phyloP scores from a whole-genome alignment of 2,797 vertebrate genomes.

The Aulostomus chinensis region DNA sequence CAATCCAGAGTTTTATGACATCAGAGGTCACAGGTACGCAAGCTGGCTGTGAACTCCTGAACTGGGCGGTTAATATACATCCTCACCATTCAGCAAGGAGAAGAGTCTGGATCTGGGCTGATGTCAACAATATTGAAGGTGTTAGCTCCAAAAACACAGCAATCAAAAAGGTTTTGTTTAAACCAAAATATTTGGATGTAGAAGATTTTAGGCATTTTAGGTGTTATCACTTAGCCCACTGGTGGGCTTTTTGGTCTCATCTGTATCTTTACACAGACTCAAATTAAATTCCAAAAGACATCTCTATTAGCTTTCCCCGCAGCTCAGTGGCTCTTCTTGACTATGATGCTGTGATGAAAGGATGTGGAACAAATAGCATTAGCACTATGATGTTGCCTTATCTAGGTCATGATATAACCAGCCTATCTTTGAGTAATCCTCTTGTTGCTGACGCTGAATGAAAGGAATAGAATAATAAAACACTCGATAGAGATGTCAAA shows the following conservation, averaged over 20 bases:
- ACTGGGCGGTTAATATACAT: conserved; percentile 1
- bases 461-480: conserved; percentile 75
- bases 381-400: conserved; percentile 78
- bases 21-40: conserved; percentile 22
- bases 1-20: conserved; percentile 6
- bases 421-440: conserved; percentile 72
- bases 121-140: not conserved
- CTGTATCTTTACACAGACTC: conserved; percentile 30
- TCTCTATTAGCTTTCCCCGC: conserved; percentile 62
- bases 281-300: conserved; percentile 48
- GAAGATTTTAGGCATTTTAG: not conserved
- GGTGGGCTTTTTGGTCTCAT: conserved; percentile 20
- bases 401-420: conserved; percentile 83
- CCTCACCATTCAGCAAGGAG: not conserved
- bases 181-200: conserved; percentile 20
- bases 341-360: conserved; percentile 61
- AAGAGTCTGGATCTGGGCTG: not conserved
- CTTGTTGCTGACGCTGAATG: conserved; percentile 71
- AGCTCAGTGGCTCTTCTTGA: conserved; percentile 48
- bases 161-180: conserved; percentile 13
- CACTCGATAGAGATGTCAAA: conserved; percentile 80
- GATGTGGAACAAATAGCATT: conserved; percentile 76
- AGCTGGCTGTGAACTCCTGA: conserved; percentile 1
- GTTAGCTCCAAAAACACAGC: not conserved
- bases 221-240: conserved; percentile 14